These are phyloP conservation scores for Conus betulinus DNA, from an alignment of 1,140 invertebrate species.

Conservation along the genomic window DNA sequence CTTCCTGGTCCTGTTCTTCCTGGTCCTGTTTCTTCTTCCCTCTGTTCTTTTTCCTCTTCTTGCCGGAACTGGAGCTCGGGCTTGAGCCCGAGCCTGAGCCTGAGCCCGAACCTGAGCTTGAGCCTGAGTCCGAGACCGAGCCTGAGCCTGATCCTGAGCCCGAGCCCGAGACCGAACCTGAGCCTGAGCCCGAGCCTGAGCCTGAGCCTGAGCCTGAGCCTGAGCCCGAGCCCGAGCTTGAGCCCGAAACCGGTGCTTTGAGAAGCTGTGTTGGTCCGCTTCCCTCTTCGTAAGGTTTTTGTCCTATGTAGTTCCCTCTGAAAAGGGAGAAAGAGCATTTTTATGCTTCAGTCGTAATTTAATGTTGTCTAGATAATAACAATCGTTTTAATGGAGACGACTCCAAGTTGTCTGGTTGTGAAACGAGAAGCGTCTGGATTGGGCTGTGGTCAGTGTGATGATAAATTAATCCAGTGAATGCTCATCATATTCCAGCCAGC, in stretches of 20 bases:
- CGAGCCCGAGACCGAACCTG: not conserved
- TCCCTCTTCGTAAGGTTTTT: not conserved
- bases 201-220: not conserved
- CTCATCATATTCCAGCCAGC: too few relatives aligned
- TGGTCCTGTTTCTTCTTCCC: too few relatives aligned
- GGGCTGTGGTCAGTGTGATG: too few relatives aligned
- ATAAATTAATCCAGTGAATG: too few relatives aligned
- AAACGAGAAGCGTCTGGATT: too few relatives aligned
- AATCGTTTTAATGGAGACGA: too few relatives aligned
- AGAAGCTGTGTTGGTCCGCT: not conserved
- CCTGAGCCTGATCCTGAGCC: not conserved
- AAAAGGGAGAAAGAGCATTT: not conserved
- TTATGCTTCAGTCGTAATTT: too few relatives aligned
- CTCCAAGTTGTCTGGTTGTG: too few relatives aligned
- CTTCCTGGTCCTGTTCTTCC: not conserved
- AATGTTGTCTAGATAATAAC: too few relatives aligned
- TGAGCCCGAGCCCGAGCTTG: not conserved
- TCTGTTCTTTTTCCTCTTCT: not conserved
- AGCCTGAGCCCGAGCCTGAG: not conserved
- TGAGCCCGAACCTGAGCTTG: not conserved
- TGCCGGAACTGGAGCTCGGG: not conserved
- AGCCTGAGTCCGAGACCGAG: not conserved
- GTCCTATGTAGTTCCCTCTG: not conserved
- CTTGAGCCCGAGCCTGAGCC: not conserved
- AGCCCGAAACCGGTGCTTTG: not conserved